Base-by-base conservation (phyloP, 2,888 invertebrate species). In the Scrobipalpa costella region DNA sequence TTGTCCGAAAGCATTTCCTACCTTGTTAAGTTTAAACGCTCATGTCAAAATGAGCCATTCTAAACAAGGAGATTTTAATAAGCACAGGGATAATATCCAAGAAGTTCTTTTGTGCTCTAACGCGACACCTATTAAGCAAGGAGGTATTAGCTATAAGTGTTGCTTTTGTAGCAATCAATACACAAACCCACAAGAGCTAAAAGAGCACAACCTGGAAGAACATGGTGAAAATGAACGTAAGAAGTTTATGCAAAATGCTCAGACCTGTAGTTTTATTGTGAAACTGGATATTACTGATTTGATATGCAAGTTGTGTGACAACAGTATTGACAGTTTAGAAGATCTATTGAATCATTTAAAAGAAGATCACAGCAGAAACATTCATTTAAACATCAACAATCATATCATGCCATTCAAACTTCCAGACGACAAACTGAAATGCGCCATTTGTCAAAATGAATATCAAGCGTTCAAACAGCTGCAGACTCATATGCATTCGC, bases 1-100 rank as follows among this genome's bases (percentile, higher is more conserved):
- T 44, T 92, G 92, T 63, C 75, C 80, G 0, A 88, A 88, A 67
- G 71, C 84, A 0, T 90, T 83, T 44, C 73, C 81, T 0, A 87
- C 86, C 0, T 75, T 75, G 49, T 73, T 81, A 13, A 7, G 34
- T 34, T 15, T 55, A 15, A 34, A 33, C 6, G 34, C 27, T 15
- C 55, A 55, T 15, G 21, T 15, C 11, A 34, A 34, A 7, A 33
- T n/a, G 27, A 6, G n/a, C 5, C n/a, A n/a, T 7, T 11, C 13
- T 7, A 44, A 44, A 36, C 36, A 9, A 9, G 13, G 1, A 6
- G 19, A 19, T 1, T 49, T 52, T 11, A 5, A 52, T 8, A 52
- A 21, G 50, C 34, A 68, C 5, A 63, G 67, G 5, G 15, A 47
- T 8, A 63, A 63, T 9, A 49, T 49, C 1, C 13, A 13, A 9